Percentiles rank a stretch among this genome's conserved stretches.
These are phyloP conservation scores for Andrena hattorfiana DNA, from an alignment of 2,888 invertebrate genomes.

Conservation along the genomic window DNA sequence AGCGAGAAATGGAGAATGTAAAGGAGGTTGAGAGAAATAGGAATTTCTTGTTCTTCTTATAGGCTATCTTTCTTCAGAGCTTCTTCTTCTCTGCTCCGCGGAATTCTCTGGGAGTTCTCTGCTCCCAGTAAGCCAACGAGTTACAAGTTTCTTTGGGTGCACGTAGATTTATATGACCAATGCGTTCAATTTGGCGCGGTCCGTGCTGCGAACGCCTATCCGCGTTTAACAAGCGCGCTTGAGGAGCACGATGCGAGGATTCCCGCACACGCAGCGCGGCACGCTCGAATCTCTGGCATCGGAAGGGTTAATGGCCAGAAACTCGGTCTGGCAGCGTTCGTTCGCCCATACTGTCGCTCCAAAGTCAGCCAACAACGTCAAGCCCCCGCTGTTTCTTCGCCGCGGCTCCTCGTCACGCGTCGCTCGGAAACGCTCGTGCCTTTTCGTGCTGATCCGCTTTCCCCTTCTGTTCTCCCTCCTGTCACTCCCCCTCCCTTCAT, in stretches of 20 bases:
- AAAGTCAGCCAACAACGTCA: constrained; percentile 60
- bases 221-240: neutral
- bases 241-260: neutral
- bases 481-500: neutral
- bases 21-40: neutral
- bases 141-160: too few species aligned
- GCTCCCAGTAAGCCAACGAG: too few species aligned
- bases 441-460: constrained; percentile 58
- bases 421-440: constrained; percentile 78
- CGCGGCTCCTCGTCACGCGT: constrained; percentile 61
- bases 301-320: constrained; percentile 22
- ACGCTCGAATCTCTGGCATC: neutral
- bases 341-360: constrained; percentile 39
- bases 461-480: constrained; percentile 7
- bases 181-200: neutral
- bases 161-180: too few species aligned
- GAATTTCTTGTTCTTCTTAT: too few species aligned
- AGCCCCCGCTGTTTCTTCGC: constrained; percentile 72
- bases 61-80: too few species aligned
- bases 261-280: neutral
- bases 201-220: neutral
- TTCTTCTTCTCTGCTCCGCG: too few species aligned
- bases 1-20: neutral
- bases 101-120: too few species aligned
- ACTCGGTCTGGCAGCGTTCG: constrained; percentile 12